Conservation (phyloP, 2,888 invertebrate genomes). For the Thecophora atra region DNA sequence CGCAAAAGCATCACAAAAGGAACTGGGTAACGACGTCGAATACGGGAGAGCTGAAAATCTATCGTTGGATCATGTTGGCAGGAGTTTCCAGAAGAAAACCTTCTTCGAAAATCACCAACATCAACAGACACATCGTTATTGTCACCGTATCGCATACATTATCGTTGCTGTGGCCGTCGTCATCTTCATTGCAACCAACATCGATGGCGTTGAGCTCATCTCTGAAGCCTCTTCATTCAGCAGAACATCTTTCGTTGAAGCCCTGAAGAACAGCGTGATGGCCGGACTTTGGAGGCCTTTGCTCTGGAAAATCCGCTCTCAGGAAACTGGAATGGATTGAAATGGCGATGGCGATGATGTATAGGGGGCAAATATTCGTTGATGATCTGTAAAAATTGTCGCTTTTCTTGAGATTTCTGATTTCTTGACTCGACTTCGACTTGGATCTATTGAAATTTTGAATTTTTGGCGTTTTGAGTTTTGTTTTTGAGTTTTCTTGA, state of each 20-base stretch:
- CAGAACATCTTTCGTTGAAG: slow-evolving; percentile 4
- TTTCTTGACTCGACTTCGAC: not conserved
- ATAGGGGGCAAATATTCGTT: slow-evolving; percentile 4
- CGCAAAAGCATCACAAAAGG: slow-evolving; percentile 45
- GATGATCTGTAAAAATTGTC: not conserved
- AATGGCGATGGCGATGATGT: not conserved
- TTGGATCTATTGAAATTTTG: not conserved
- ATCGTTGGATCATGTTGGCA: slow-evolving; percentile 1
- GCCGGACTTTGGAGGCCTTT: slow-evolving; percentile 7
- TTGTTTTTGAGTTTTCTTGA: slow-evolving; percentile 23
- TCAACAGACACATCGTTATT: slow-evolving; percentile 14
- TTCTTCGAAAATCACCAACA: slow-evolving; percentile 21
- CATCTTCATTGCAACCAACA: slow-evolving; percentile 22
- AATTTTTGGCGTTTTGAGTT: slow-evolving; percentile 12
- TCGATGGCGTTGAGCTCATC: not conserved
- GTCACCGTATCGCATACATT: slow-evolving; percentile 5
- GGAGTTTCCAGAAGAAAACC: not conserved
- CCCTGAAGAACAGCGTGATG: slow-evolving; percentile 14
- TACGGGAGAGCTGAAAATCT: slow-evolving; percentile 52
- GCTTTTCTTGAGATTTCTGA: not conserved
- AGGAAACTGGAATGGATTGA: not conserved
- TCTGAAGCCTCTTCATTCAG: not conserved
- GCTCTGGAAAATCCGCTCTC: slow-evolving; percentile 4
- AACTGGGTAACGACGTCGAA: slow-evolving; percentile 62
- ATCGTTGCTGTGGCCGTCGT: slow-evolving; percentile 17